These are phyloP conservation scores for Pachypeltis micranthus DNA, from an alignment of 1,140 invertebrate species.

Conservation along the genomic window DNA sequence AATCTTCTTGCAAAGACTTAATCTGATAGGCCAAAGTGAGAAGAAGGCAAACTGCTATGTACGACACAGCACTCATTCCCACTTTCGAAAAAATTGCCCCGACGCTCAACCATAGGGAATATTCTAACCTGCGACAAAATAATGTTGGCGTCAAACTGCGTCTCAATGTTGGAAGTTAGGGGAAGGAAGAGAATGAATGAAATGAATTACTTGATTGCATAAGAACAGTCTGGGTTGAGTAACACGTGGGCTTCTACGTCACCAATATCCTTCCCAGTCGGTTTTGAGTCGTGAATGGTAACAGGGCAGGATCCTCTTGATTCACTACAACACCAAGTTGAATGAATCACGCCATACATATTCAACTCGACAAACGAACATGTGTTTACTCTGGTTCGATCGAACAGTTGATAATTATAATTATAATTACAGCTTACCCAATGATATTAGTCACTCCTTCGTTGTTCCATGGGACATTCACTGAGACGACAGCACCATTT, in stretches of 20 bases:
- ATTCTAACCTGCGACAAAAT: slow-evolving; percentile 31
- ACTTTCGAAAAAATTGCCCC: slow-evolving; percentile 28
- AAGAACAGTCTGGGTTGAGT: slow-evolving; percentile 22
- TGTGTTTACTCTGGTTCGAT: no score
- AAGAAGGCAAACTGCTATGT: slow-evolving; percentile 35
- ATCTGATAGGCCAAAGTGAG: slow-evolving; percentile 35
- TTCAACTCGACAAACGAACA: no score
- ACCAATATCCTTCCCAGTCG: background rate
- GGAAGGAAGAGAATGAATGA: background rate
- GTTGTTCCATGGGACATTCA: slow-evolving; percentile 25
- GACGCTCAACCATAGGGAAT: slow-evolving; percentile 32
- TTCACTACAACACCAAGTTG: slow-evolving; percentile 15
- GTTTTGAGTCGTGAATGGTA: slow-evolving; percentile 15
- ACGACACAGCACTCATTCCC: slow-evolving; percentile 35
- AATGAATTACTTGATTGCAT: slow-evolving; percentile 20
- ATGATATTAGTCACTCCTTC: slow-evolving; percentile 19
- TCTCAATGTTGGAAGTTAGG: background rate
- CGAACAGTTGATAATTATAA: no score
- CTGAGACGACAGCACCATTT: slow-evolving; percentile 17
- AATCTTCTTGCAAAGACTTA: slow-evolving; percentile 24
- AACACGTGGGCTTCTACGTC: slow-evolving; percentile 16
- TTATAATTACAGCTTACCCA: slow-evolving; percentile 14
- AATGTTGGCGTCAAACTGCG: no score
- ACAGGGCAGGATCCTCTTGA: slow-evolving; percentile 9
- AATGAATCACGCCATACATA: no score